Conservation (phyloP, 2,113 vertebrate species). For the Candoia aspera region DNA sequence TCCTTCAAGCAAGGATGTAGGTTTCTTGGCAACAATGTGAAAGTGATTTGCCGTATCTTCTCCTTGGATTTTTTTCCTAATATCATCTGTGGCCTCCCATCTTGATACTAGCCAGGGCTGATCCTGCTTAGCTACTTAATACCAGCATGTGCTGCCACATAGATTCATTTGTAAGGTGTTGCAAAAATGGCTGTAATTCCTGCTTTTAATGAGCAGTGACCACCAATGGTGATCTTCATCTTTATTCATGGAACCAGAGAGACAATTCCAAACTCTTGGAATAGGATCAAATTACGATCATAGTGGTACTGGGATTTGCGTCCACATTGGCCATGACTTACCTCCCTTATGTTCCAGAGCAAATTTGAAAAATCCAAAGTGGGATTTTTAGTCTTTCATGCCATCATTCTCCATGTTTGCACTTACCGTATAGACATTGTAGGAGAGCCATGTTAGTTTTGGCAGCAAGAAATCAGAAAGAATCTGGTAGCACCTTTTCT, state of each 20-base stretch:
- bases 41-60: background rate
- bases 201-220: background rate
- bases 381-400: background rate
- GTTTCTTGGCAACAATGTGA: background rate
- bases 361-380: background rate
- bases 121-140: background rate
- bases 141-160: background rate
- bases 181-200: background rate
- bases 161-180: background rate
- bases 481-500: too few species aligned
- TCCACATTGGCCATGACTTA: background rate
- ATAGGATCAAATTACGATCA: background rate
- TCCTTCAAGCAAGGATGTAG: background rate
- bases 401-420: background rate
- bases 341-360: background rate
- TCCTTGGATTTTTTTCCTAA: background rate
- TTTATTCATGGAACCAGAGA: background rate
- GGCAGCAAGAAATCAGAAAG: background rate
- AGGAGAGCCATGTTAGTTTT: background rate
- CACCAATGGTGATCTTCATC: background rate
- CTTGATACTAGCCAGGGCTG: background rate
- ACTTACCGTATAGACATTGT: background rate
- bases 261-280: background rate
- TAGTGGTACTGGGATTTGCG: background rate
- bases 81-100: background rate